Evolutionary conservation across 2,888 invertebrate species (phyloP).

Genomic region (Lepidochitona cinerea): DNA sequence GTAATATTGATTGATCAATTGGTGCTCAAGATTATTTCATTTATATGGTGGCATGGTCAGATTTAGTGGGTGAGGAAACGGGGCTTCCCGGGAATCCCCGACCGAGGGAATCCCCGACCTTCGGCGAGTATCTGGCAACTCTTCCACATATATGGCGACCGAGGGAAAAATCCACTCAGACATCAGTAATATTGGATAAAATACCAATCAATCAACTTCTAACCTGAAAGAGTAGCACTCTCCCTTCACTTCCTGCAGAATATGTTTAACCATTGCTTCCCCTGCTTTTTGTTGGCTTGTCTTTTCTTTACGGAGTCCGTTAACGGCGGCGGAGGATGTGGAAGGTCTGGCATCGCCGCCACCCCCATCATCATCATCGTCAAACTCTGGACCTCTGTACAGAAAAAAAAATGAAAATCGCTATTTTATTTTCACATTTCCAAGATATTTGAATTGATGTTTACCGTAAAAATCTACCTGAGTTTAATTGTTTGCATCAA

Average conservation of each 20-base stretch:
- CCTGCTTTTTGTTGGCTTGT: conserved; percentile 64
- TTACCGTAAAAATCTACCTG: neutral
- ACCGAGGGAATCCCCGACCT: no score
- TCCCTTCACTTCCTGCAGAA: conserved; percentile 67
- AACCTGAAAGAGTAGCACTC: conserved; percentile 70
- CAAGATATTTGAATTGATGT: neutral
- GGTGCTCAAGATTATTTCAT: no score
- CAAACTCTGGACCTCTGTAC: conserved; percentile 62
- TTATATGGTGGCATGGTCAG: no score
- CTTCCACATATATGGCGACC: no score
- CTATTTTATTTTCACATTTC: neutral
- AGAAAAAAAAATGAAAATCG: neutral
- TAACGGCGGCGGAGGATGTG: conserved; percentile 25
- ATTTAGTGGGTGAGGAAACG: no score
- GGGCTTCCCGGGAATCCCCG: no score
- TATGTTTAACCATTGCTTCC: conserved; percentile 60
- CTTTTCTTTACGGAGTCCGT: conserved; percentile 57
- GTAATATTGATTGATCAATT: no score
- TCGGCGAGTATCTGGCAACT: no score
- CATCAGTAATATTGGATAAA: no score
- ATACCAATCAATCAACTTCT: no score
- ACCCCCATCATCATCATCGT: conserved; percentile 56
- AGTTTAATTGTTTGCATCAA: neutral
- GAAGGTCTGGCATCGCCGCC: conserved; percentile 31
- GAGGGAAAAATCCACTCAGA: no score